Conservation (phyloP, 2,797 vertebrate genomes). For the Neosalanx taihuensis region DNA sequence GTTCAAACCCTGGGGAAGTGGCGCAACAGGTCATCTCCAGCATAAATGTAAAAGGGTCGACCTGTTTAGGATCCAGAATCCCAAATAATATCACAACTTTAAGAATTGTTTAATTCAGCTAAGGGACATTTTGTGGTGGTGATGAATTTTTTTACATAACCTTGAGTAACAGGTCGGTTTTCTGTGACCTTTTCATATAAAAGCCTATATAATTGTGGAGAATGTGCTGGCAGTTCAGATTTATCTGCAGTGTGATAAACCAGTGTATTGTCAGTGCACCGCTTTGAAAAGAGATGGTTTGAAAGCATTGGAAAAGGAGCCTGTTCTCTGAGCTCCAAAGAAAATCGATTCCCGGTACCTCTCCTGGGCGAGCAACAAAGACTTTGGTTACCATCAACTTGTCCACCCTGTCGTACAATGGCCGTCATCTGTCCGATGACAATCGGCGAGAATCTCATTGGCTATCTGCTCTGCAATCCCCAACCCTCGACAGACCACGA, state of each 20-base stretch:
- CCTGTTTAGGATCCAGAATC: constrained; percentile 23
- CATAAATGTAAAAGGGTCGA: neutral
- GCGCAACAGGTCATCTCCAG: constrained; percentile 24
- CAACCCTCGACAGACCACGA: neutral
- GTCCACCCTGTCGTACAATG: constrained; percentile 6
- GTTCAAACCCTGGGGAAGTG: constrained; percentile 11
- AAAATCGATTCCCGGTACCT: constrained; percentile 50
- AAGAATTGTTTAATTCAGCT: too few species aligned
- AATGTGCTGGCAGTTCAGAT: constrained; percentile 44
- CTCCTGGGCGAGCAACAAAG: constrained; percentile 11
- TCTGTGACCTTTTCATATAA: constrained; percentile 9
- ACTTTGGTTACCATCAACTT: neutral
- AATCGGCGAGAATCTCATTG: constrained; percentile 15
- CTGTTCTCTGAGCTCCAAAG: neutral
- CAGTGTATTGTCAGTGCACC: constrained; percentile 43
- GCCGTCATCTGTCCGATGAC: constrained; percentile 8
- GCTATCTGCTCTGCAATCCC: constrained; percentile 13
- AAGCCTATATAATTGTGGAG: constrained; percentile 34
- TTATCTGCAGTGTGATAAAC: constrained; percentile 59
- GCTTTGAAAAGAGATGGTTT: constrained; percentile 32
- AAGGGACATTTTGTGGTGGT: neutral
- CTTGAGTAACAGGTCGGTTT: constrained; percentile 3
- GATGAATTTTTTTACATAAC: constrained; percentile 20
- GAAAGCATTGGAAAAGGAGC: constrained; percentile 29
- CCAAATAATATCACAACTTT: constrained; percentile 5